Conservation (phyloP, 2,797 vertebrate species). For the Atherinosoma microstoma region DNA sequence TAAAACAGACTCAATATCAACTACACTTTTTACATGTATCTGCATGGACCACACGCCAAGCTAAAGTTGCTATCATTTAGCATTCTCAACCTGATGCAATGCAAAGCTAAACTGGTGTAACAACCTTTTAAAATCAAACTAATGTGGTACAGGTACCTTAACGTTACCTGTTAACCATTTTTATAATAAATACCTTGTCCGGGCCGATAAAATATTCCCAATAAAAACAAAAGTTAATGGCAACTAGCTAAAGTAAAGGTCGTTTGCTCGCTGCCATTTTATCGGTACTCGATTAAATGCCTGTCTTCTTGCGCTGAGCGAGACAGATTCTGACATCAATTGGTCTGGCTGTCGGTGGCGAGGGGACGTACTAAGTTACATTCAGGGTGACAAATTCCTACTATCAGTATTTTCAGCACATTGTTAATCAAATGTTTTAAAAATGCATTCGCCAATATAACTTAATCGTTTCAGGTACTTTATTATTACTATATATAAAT, state of each 20-base stretch:
- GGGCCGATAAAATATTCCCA: neutral
- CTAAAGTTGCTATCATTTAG: conserved; percentile 24
- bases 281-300: conserved; percentile 65
- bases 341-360: conserved; percentile 57
- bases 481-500: accelerated
- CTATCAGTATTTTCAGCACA: neutral
- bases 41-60: neutral
- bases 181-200: neutral
- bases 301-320: conserved; percentile 33
- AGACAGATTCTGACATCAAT: conserved; percentile 59
- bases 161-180: conserved; percentile 2
- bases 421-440: accelerated
- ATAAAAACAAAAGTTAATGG: neutral
- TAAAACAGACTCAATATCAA: neutral
- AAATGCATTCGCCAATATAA: neutral
- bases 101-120: conserved; percentile 30
- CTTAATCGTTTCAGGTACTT: accelerated
- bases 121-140: conserved; percentile 2
- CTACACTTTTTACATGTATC: neutral
- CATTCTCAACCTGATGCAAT: conserved; percentile 50
- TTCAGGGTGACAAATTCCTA: conserved; percentile 56
- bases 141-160: neutral
- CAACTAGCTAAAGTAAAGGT: conserved; percentile 45
- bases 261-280: conserved; percentile 35
- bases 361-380: conserved; percentile 43